These are phyloP conservation scores for Tenualosa ilisha DNA, from an alignment of 2,797 vertebrate species.

Conservation along the genomic window DNA sequence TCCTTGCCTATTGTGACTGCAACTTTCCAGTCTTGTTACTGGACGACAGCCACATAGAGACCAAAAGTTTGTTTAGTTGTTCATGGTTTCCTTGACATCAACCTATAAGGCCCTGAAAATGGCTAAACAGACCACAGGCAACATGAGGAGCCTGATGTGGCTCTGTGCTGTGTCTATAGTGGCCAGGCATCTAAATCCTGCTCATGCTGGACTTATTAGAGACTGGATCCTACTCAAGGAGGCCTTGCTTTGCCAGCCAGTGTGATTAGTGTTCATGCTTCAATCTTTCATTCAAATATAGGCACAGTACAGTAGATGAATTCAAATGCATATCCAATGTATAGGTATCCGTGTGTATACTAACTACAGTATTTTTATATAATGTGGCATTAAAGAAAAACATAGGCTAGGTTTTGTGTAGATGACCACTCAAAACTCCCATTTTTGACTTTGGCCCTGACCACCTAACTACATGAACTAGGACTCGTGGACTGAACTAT, in stretches of 20 bases:
- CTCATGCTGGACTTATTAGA: neutral
- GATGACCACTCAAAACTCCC: neutral
- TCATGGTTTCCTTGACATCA: constrained; percentile 5
- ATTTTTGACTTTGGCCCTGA: neutral
- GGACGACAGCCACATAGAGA: neutral
- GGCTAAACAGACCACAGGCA: neutral
- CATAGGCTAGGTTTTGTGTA: neutral
- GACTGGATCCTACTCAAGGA: neutral
- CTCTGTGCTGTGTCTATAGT: neutral
- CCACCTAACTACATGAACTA: neutral
- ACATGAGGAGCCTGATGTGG: neutral
- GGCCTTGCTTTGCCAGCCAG: neutral
- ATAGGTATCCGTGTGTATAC: neutral
- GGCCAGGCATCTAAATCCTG: neutral
- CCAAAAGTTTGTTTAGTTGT: neutral
- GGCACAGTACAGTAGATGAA: neutral
- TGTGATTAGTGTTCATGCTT: neutral
- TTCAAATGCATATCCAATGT: neutral
- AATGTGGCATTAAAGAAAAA: neutral
- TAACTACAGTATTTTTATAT: neutral
- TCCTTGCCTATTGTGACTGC: neutral
- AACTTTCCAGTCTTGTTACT: neutral
- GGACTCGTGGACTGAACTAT: neutral
- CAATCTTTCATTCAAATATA: neutral
- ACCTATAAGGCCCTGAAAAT: constrained; percentile 17